Percentiles rank a stretch among this genome's conserved stretches.
phyloP scores from a whole-genome alignment of 1,140 invertebrate species.

The Anoplolepis gracilipes region DNA sequence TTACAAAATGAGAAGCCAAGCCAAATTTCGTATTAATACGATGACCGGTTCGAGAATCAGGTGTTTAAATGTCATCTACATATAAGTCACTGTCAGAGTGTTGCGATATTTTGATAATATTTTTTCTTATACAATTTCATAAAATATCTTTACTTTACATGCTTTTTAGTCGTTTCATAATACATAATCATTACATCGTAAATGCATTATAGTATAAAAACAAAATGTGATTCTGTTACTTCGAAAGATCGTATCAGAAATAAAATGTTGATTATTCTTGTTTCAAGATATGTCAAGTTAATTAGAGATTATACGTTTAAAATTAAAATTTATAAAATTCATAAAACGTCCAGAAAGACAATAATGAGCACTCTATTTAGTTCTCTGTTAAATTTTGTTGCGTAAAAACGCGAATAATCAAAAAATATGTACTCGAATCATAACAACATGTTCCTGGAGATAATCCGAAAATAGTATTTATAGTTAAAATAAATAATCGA shows the following conservation, averaged over 20 bases:
- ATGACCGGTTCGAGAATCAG: conserved; percentile 2
- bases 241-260: neutral
- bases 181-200: neutral
- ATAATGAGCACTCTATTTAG: neutral
- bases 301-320: neutral
- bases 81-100: neutral
- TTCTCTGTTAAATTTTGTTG: conserved; percentile 15
- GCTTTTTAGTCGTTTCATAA: neutral
- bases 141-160: neutral
- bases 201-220: neutral
- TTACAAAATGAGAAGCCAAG: conserved; percentile 51
- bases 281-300: neutral
- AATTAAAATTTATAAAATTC: neutral
- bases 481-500: conserved; percentile 45
- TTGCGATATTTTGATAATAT: neutral
- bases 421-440: neutral
- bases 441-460: conserved; percentile 3
- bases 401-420: conserved; percentile 13
- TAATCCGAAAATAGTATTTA: conserved; percentile 17
- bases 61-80: neutral
- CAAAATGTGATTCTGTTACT: neutral
- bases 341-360: neutral
- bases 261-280: neutral
- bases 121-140: neutral
- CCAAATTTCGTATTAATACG: conserved; percentile 20